Percentiles rank a stretch among this genome's conserved stretches.
These are phyloP conservation scores for Brenthis daphne DNA, from an alignment of 2,888 invertebrate genomes.

Conservation along the genomic window DNA sequence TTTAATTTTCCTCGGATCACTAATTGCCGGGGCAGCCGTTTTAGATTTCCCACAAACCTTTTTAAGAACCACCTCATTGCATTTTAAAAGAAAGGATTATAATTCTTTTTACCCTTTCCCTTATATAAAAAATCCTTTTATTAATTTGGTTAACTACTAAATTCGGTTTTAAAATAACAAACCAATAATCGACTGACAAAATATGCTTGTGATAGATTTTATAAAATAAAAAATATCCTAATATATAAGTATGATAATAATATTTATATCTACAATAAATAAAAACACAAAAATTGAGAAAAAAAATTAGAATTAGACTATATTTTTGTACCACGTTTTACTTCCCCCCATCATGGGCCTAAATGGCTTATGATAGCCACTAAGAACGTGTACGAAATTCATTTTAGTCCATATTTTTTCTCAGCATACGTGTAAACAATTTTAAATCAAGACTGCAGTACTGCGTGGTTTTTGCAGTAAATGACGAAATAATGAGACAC, in stretches of 20 bases:
- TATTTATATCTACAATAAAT: too few relatives aligned
- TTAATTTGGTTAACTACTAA: slow-evolving; percentile 70
- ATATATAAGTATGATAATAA: too few relatives aligned
- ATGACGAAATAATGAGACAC: slow-evolving; percentile 77
- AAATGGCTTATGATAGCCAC: slow-evolving; percentile 14
- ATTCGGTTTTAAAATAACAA: slow-evolving; percentile 43
- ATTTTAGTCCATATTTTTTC: slow-evolving; percentile 21
- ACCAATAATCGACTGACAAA: background rate
- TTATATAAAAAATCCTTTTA: slow-evolving; percentile 60
- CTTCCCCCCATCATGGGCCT: slow-evolving; percentile 5
- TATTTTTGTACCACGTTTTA: background rate
- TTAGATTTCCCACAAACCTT: slow-evolving; percentile 78
- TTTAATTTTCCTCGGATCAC: slow-evolving; percentile 77
- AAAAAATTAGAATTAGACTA: background rate
- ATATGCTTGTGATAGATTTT: background rate
- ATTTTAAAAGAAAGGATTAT: slow-evolving; percentile 82
- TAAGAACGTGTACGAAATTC: slow-evolving; percentile 19
- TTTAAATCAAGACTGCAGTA: slow-evolving; percentile 38
- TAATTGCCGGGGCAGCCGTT: slow-evolving; percentile 77
- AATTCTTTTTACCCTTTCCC: slow-evolving; percentile 68
- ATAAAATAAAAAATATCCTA: too few relatives aligned
- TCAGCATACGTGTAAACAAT: slow-evolving; percentile 37
- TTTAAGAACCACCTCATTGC: slow-evolving; percentile 81
- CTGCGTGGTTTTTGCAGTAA: slow-evolving; percentile 66
- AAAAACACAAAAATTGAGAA: background rate